Evolutionary conservation across 2,888 invertebrate genomes (phyloP).

Genomic region (Temnothorax ravouxi): DNA sequence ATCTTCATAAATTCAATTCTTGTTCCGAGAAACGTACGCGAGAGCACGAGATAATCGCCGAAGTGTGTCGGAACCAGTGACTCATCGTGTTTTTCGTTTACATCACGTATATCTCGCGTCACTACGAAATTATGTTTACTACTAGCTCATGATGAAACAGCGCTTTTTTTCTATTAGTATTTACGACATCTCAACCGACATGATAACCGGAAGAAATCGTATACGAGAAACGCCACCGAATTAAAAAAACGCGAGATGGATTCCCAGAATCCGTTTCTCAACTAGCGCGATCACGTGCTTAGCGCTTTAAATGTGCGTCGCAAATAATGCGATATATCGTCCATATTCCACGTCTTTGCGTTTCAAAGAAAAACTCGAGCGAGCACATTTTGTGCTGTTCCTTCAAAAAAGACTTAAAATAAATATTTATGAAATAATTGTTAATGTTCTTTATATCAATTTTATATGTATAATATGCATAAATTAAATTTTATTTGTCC

Average conservation of each 20-base stretch:
- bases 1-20: constrained; percentile 16
- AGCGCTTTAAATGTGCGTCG: not conserved
- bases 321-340: constrained; percentile 3
- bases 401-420: not conserved
- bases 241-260: constrained; percentile 31
- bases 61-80: constrained; percentile 25
- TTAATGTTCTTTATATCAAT: not conserved
- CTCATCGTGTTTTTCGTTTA: constrained; percentile 32
- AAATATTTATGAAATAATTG: constrained; percentile 18
- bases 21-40: not conserved
- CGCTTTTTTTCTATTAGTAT: constrained; percentile 20
- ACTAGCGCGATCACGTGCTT: not conserved
- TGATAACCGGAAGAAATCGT: constrained; percentile 34
- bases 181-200: constrained; percentile 6
- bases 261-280: constrained; percentile 10
- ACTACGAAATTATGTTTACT: constrained; percentile 34
- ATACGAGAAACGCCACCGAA: not conserved
- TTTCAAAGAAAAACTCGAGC: not conserved
- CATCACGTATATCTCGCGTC: constrained; percentile 31
- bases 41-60: constrained; percentile 2
- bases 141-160: constrained; percentile 33
- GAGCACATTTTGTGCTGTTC: not conserved
- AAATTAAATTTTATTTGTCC: not conserved
- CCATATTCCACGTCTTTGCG: not conserved
- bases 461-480: not conserved